These are phyloP conservation scores for Lamprologus ornatipinnis DNA, from an alignment of 2,113 vertebrate species.

Conservation along the genomic window DNA sequence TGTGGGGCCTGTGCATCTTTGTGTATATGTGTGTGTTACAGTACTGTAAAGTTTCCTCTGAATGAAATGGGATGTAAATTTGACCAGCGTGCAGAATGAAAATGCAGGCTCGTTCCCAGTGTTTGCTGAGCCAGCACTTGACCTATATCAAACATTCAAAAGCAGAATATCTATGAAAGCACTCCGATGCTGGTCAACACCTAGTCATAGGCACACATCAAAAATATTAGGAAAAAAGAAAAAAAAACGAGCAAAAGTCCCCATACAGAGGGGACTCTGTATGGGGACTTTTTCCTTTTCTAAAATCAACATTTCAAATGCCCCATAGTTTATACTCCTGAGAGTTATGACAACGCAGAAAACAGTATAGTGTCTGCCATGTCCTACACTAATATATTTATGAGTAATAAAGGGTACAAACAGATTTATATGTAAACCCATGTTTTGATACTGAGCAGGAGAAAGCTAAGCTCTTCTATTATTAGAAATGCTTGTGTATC, in stretches of 20 bases:
- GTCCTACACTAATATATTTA: neutral
- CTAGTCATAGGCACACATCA: neutral
- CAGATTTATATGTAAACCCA: neutral
- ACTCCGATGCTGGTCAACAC: conserved; percentile 21
- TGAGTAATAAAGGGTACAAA: neutral
- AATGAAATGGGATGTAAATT: conserved; percentile 60
- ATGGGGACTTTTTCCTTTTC: neutral
- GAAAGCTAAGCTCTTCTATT: neutral
- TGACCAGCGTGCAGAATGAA: conserved; percentile 47
- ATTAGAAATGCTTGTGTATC: neutral
- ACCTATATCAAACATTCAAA: conserved; percentile 46
- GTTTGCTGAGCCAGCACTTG: conserved; percentile 56
- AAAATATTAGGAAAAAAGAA: neutral
- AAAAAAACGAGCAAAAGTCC: neutral
- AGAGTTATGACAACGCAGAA: neutral
- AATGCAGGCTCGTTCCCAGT: conserved; percentile 3
- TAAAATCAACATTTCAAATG: neutral
- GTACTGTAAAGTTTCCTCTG: conserved; percentile 28
- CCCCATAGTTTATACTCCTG: neutral
- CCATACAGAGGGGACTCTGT: neutral
- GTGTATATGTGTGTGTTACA: conserved; percentile 1
- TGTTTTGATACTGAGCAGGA: neutral
- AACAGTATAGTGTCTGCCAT: neutral
- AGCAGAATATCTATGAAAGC: conserved; percentile 28
- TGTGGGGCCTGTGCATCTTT: neutral